Base-by-base conservation (phyloP, 1,140 invertebrate species). In the Drosophila mayri region DNA sequence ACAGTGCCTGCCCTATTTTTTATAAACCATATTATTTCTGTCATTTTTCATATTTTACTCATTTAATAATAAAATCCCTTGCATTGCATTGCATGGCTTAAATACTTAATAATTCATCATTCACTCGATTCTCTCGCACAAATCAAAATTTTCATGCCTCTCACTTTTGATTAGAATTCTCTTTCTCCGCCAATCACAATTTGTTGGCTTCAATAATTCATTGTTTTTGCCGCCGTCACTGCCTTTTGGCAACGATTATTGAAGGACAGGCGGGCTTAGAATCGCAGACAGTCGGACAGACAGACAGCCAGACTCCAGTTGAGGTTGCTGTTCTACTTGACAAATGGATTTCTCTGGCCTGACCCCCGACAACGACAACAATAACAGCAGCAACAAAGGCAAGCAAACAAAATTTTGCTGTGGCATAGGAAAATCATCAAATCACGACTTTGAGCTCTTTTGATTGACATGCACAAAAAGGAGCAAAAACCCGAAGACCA, bases 371-470 rank as follows among this genome's bases (percentile, higher is more conserved):
- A 54, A 54, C 32, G 32, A 37, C 50, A 54, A 52, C 52, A 25
- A 37, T 32, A 37, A 54, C 50, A 12, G 20, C 16, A 54, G 66
- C 66, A 46, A 38, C 58, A 76, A 72, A 35, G 30, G 55, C 63
- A 70, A 1, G 50, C 58, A 70, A 66, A 47, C 25, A 57, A 9
- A 38, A 55, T 70, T 68, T 30, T 52, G 50, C 57, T 47, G 58
- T 43, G 64, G 43, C 74, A 68, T 78, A 78, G 78, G 38, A 88
- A 87, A 87, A 87, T 90, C 84, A 87, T 87, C 85, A 90, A 88
- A 84, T 88, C 84, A 88, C 84, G 84, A 88, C 81, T 90, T 43
- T 80, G 76, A 84, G 77, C 77, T 71, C 67, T 79, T 90, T 90
- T 88, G 84, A 88, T 88, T 88, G 84, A 88, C 84, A 88, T 86